phyloP scores from a whole-genome alignment of 2,888 invertebrate genomes.

The Iselma pallidipennis region DNA sequence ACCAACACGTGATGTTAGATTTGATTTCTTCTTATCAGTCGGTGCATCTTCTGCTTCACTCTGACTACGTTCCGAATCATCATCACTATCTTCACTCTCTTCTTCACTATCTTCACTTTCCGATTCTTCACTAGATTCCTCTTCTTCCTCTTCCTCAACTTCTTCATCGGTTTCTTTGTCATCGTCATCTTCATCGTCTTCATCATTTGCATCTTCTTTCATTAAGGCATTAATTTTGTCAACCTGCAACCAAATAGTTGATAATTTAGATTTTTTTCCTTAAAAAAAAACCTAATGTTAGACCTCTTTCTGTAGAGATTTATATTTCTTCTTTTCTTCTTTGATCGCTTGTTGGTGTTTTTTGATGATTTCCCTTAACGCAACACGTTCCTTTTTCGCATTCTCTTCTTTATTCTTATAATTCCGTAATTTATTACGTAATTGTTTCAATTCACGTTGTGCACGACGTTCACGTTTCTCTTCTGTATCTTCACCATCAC shows the following conservation, averaged over 20 bases:
- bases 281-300: slow-evolving; percentile 5
- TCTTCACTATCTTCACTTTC: slow-evolving; percentile 71
- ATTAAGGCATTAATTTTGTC: slow-evolving; percentile 89
- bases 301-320: slow-evolving; percentile 82
- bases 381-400: slow-evolving; percentile 78
- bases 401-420: slow-evolving; percentile 68
- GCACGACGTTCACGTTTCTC: slow-evolving; percentile 63
- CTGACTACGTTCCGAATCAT: slow-evolving; percentile 66
- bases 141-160: slow-evolving; percentile 60
- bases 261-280: background rate
- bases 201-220: slow-evolving; percentile 77
- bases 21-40: slow-evolving; percentile 67
- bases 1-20: slow-evolving; percentile 67
- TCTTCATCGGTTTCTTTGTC: slow-evolving; percentile 64
- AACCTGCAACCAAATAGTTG: slow-evolving; percentile 60
- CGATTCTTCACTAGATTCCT: slow-evolving; percentile 59
- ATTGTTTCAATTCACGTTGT: slow-evolving; percentile 71
- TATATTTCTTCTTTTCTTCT: slow-evolving; percentile 82
- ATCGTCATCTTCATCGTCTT: slow-evolving; percentile 64
- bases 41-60: slow-evolving; percentile 66
- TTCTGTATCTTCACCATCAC: slow-evolving; percentile 69
- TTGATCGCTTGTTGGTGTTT: slow-evolving; percentile 77
- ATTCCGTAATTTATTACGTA: slow-evolving; percentile 60
- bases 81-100: slow-evolving; percentile 65
- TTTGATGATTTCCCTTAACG: slow-evolving; percentile 77